Evolutionary conservation across 2,797 vertebrate species (phyloP), one percentile per base, ranked within the genome.

Genomic region (Crenuchus spilurus): DNA sequence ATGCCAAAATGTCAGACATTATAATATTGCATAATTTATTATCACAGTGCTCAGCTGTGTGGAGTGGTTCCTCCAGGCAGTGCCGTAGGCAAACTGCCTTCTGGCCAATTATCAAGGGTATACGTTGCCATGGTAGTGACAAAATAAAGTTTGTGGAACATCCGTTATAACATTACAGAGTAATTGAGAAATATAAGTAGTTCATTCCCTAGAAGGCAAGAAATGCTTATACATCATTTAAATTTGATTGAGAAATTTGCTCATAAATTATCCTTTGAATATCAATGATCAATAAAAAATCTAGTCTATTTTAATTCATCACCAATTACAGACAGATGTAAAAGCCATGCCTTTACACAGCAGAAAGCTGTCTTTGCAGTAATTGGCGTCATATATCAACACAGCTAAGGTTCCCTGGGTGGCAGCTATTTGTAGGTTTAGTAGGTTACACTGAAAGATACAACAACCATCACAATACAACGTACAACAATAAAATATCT

Each of bases 221-320:
- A 1, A 54, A 24, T 55, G 30, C 26, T 31, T 6, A 31, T 30
- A n/a, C 16, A 31, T 31, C 16, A 8, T 20, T 20, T 49, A 20
- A 24, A 7, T 49, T 49, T 49, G 48, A 22, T 49, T 24, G 22
- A 22, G 48, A 49, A 48, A 22, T 49, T 9, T 1, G 8, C 22
- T 49, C 48, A 49, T 22, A 49, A 22, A 49, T 2, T 24, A 20
- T 49, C 20, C 16, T 16, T 18, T 46, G 14, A 2, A 18, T 16
- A 18, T 46, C 1, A n/a, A 46, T n/a, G 14, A n/a, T 13, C 14
- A 22, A 31, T n/a, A 31, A 0, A 13, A 3, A 31, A 3, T 5
- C 30, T 33, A 1, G 1, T 6, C 7, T 14, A n/a, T 31, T 1
- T 2, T 6, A 7, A 1, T 7, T 2, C 0, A 1, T n/a, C 6